Conservation (phyloP, 2,888 invertebrate genomes). For the Polietes domitor region DNA sequence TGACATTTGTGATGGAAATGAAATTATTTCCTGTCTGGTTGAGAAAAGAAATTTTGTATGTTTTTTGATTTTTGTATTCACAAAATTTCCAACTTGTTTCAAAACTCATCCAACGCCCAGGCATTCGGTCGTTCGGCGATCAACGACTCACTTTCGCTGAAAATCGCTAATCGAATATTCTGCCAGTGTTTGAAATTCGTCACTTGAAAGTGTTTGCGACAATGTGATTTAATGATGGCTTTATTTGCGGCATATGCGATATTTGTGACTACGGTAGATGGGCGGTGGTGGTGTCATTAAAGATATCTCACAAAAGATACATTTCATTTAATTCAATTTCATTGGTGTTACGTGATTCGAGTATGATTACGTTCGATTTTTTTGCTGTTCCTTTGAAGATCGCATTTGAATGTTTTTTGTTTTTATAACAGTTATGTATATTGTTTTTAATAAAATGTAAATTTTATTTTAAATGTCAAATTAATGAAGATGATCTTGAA, state of each 20-base stretch:
- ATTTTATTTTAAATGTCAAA: slow-evolving; percentile 1
- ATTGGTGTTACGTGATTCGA: not conserved
- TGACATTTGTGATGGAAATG: too few species aligned
- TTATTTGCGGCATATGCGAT: not conserved
- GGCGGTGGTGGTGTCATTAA: not conserved
- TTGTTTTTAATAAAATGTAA: not conserved
- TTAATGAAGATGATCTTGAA: slow-evolving; percentile 17
- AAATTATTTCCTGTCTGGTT: too few species aligned
- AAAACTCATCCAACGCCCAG: too few species aligned
- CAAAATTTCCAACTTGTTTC: too few species aligned
- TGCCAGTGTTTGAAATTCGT: not conserved
- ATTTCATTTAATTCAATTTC: not conserved
- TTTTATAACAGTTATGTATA: not conserved
- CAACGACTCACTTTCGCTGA: too few species aligned
- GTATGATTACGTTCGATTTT: not conserved
- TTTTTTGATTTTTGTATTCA: too few species aligned
- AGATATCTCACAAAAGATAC: not conserved
- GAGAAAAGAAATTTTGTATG: too few species aligned
- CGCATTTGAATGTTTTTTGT: not conserved
- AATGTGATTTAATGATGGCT: not conserved
- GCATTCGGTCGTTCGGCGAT: too few species aligned
- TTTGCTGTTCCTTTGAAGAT: not conserved
- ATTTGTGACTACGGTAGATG: not conserved
- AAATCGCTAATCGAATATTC: not conserved
- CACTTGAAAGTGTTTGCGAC: not conserved